Evolutionary conservation across 2,113 vertebrate species (phyloP).

Genomic region (Chamaetylas fuelleborni): DNA sequence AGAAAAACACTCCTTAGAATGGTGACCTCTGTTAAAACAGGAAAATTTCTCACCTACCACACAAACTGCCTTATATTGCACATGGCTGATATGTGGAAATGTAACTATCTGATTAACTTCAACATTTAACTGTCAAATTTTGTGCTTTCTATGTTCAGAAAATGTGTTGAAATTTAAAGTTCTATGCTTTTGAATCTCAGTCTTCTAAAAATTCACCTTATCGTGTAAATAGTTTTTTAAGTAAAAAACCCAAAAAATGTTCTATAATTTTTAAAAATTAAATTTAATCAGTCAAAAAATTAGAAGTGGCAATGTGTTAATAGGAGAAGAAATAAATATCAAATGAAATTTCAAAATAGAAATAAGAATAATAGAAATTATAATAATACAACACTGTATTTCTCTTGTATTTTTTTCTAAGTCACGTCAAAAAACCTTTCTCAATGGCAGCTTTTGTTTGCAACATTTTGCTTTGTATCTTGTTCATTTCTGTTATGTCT

Average conservation of each 20-base stretch:
- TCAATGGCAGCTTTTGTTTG: background rate
- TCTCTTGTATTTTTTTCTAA: background rate
- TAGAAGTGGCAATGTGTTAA: background rate
- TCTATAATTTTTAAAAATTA: background rate
- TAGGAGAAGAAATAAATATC: background rate
- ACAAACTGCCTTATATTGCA: background rate
- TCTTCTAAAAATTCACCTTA: background rate
- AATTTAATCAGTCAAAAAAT: background rate
- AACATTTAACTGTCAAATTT: no score
- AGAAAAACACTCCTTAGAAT: background rate
- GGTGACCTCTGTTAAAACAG: background rate
- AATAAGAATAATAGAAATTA: background rate
- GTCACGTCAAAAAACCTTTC: background rate
- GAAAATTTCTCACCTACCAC: background rate
- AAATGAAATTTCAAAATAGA: background rate
- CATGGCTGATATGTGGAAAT: background rate
- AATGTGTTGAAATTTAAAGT: no score
- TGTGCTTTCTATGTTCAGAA: no score
- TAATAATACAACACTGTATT: background rate
- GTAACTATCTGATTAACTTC: no score
- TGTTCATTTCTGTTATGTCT: background rate
- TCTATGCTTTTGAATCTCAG: no score
- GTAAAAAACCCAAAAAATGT: rapidly evolving
- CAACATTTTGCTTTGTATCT: background rate
- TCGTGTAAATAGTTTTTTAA: rapidly evolving